Evolutionary conservation across 2,888 invertebrate genomes (phyloP), one percentile per base, ranked within the genome.

Genomic region (Mythimna impura): DNA sequence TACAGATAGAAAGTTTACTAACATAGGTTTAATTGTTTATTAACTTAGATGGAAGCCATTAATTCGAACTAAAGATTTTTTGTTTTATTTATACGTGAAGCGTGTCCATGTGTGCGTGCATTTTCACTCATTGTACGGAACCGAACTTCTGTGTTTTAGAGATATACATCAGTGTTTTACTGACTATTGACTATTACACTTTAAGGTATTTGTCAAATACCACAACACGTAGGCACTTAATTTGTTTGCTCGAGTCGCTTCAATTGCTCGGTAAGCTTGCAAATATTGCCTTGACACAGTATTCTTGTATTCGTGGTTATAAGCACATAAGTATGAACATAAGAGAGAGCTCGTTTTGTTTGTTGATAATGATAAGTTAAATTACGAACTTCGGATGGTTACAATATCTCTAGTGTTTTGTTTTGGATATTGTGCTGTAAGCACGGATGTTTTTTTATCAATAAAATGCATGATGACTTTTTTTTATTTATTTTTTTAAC

Each of bases 211-310:
- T 34, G 10, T 8, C 65, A 73, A 55, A 75, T 55, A 73, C 76
- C 50, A 17, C 76, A 40, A 50, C 57, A 75, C 20, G 40, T 66
- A 17, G 55, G 12, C 58, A 25, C 22, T 52, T 43, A 76, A 76
- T 76, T 66, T 76, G 76, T 66, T 75, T 66, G 40, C 14, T 20
- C 5, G 20, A 25, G 40, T 54, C 14, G 0, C 57, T 75, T 57
- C 43, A 50, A 73, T 50, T 30, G 40, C 57, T 50, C 50, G 22
- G 66, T 58, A 3, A 58, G 22, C 55, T 50, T 40, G 43, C 14
- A 55, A 55, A 17, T 12, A 47, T 40, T 30, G 14, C 73, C 66
- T 73, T 76, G 76, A 57, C 73, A 73, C 14, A 40, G 50, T 47
- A 47, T 57, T 30, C 30, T 30, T 50, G 17, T 47, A 30, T 57